A percentile compares a stretch with the other conserved stretches of the same genome.
These are phyloP conservation scores for Brachymystax lenok DNA, from an alignment of 2,797 vertebrate species.

Conservation along the genomic window DNA sequence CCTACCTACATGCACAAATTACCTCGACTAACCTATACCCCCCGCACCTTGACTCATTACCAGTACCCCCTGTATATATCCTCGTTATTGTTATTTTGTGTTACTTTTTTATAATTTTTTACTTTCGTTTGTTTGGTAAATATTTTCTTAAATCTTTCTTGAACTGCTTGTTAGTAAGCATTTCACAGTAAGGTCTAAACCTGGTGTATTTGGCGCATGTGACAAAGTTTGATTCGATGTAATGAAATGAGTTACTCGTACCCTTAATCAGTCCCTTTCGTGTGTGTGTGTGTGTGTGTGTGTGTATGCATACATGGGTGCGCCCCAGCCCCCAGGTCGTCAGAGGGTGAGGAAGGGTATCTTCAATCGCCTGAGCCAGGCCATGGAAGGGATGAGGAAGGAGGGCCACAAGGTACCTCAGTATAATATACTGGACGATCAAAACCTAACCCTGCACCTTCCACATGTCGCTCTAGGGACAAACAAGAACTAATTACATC, in stretches of 20 bases:
- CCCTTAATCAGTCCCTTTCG: neutral
- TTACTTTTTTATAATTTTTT: too few species aligned
- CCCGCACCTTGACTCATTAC: too few species aligned
- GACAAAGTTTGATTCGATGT: neutral
- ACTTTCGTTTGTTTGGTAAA: too few species aligned
- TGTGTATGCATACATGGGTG: constrained; percentile 3
- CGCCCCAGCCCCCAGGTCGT: constrained; percentile 57
- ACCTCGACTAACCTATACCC: too few species aligned
- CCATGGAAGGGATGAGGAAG: constrained; percentile 75
- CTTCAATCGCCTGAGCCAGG: constrained; percentile 77
- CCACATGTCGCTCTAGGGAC: neutral
- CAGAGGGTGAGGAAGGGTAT: constrained; percentile 72
- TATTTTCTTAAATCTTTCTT: too few species aligned
- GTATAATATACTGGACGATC: neutral
- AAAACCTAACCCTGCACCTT: too few species aligned
- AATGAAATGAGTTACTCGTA: neutral
- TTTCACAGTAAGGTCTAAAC: too few species aligned
- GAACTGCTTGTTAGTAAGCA: too few species aligned
- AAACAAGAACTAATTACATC: neutral
- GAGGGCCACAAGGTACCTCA: constrained; percentile 74
- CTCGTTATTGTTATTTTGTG: too few species aligned
- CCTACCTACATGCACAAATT: too few species aligned
- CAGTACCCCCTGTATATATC: too few species aligned
- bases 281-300: neutral
- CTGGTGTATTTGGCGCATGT: too few species aligned